Base-by-base conservation (phyloP, 2,797 vertebrate species). In the Falco peregrinus region DNA sequence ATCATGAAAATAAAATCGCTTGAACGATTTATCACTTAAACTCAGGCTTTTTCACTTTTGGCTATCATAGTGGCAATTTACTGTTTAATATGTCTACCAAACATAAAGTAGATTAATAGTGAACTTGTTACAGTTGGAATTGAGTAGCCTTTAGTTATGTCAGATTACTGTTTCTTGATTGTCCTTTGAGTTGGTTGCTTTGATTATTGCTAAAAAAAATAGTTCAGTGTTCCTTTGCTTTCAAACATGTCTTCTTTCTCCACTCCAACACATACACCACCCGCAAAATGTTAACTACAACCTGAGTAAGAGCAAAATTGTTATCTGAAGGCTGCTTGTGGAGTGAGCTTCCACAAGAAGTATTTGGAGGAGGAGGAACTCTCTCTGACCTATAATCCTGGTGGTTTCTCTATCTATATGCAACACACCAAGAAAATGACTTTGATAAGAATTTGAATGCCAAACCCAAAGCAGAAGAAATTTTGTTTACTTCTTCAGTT, bases 391-490 rank as follows among this genome's bases (percentile, higher is more conserved):
- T 50, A 0, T 73, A 31, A 60, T 82, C 91, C 73, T 61, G 31
- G 59, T 84, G 31, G 11, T 63, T 90, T 54, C 80, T 81, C 69
- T 96, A 96, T 96, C 96, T 95, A 91, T 74, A 45, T 76, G 87
- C 83, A 89, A 41, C 94, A 95, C 60, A 43, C 88, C 59, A 51
- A 63, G 87, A 84, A 94, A 89, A 53, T 53, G 10, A 65, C 68
- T 81, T 78, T 37, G 95, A 97, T 96, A 96, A 94, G 83, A 53
- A 60, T 85, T 91, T 61, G 76, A 83, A 48, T 16, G 21, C 48
- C 54, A 86, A 86, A 67, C 54, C 70, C 85, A 76, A 81, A 50
- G n/a, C 59, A n/a, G 47, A 84, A 90, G 51, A 84, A 81, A 84
- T 60, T 78, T 90, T 95, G 89, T 96, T 96, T 95, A 91, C 83